Base-by-base conservation (phyloP, 2,797 vertebrate species). In the Pelodytes ibericus region DNA sequence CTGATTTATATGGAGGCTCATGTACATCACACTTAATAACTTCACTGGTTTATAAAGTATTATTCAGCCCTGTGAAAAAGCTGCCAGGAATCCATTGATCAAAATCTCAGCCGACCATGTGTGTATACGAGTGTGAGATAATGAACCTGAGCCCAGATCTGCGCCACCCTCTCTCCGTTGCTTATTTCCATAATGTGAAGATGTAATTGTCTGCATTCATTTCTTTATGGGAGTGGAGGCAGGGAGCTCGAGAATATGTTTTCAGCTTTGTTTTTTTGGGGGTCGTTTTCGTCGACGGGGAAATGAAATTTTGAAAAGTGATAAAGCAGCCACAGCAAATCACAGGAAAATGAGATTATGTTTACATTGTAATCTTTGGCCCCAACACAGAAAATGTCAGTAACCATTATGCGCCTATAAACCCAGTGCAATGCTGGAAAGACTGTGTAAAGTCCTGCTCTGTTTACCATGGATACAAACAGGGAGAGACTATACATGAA, bases 1-100 rank as follows among this genome's bases (percentile, higher is more conserved):
- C 74, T 76, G 74, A 76, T 77, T 77, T 77, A 71, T 77, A 71
- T 71, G 67, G 67, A 71, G 49, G 16, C 67, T 71, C 49, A 56
- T 69, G 66, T 63, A 39, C 59, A 39, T 76, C 59, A 51, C 47
- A 70, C 66, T 70, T 66, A 26, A 56, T 36, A 62, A 62, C 58
- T 30, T 56, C 13, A 39, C 74, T 44, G 47, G 25, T 22, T 41
- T 57, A 31, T 16, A 20, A 25, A 44, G 27, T 47, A 71, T 77
- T 71, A 77, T 63, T 64, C 47, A 77, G 16, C 26, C 60, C 0
- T 71, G 33, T 70, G 57, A 68, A 39, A 69, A 39, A 62, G 6
- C 27, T 57, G 30, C 59, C 44, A 74, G 59, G 49, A 57, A 57
- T 58, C 62, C 31, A 66, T 74, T 73, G 72, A 58, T 66, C 62